These are phyloP conservation scores for Myripristis jacobus DNA, from an alignment of 2,797 vertebrate genomes.

Conservation along the genomic window DNA sequence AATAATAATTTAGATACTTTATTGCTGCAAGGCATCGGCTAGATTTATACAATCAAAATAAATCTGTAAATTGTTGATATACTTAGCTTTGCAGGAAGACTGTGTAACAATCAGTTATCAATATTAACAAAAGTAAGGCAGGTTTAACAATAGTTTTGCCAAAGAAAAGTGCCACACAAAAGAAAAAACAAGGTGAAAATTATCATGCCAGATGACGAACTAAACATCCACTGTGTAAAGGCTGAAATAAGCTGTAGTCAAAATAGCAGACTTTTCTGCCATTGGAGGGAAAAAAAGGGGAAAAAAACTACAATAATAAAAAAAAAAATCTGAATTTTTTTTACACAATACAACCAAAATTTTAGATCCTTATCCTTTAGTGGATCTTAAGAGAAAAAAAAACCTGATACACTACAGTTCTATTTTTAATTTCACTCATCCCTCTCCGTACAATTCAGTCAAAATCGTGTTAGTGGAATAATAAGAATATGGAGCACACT, in stretches of 20 bases:
- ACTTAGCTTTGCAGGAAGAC: not conserved
- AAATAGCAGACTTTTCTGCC: not conserved
- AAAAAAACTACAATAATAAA: too few species aligned
- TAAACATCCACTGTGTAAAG: not conserved
- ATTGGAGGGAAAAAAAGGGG: too few species aligned
- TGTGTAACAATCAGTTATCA: conserved; percentile 29
- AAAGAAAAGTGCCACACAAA: not conserved
- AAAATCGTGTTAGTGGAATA: not conserved
- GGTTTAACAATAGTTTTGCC: not conserved
- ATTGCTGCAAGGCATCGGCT: conserved; percentile 33
- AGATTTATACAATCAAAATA: conserved; percentile 3
- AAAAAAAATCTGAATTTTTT: too few species aligned
- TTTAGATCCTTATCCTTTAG: not conserved
- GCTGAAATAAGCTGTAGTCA: conserved; percentile 11
- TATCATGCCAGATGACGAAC: not conserved
- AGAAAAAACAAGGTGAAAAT: not conserved
- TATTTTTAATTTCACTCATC: not conserved
- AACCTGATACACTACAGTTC: not conserved
- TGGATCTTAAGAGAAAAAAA: not conserved
- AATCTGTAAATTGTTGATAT: not conserved
- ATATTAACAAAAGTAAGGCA: not conserved
- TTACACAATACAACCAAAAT: not conserved
- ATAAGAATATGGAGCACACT: too few species aligned
- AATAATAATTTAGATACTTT: conserved; percentile 35
- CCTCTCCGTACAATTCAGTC: not conserved